Percentiles rank a stretch among this genome's conserved stretches.
phyloP scores from a whole-genome alignment of 2,797 vertebrate genomes.

The Pseudomugil gertrudae region DNA sequence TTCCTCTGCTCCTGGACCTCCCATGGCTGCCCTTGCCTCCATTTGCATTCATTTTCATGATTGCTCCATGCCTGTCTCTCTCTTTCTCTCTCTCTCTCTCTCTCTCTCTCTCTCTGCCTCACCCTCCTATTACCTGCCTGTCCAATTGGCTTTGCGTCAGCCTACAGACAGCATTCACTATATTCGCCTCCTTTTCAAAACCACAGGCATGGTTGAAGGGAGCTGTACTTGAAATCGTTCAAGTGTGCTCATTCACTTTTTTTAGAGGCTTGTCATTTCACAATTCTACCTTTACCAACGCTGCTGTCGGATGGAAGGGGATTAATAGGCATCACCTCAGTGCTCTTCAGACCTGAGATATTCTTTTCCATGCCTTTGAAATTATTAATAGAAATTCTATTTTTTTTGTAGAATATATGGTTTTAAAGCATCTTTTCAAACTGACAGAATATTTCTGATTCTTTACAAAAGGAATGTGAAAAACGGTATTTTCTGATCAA shows the following conservation, averaged over 20 bases:
- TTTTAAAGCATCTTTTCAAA: conserved; percentile 60
- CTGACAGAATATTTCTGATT: conserved; percentile 54
- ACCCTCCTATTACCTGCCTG: conserved; percentile 78
- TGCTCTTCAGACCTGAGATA: conserved; percentile 59
- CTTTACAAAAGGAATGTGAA: conserved; percentile 51
- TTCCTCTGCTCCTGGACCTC: conserved; percentile 62
- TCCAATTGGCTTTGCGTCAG: conserved; percentile 76
- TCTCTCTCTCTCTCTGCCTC: conserved; percentile 65
- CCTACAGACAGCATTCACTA: conserved; percentile 76
- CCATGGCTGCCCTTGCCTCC: conserved; percentile 76
- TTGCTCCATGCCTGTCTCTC: conserved; percentile 78
- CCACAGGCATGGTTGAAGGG: conserved; percentile 80
- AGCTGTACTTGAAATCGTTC: conserved; percentile 77
- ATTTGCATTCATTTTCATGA: conserved; percentile 88
- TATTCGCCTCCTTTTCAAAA: conserved; percentile 81
- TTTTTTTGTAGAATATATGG: conserved; percentile 73
- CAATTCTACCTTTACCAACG: conserved; percentile 77
- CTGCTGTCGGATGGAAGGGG: conserved; percentile 74
- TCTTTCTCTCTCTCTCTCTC: too few relatives aligned
- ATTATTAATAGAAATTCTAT: conserved; percentile 74
- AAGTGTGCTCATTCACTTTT: conserved; percentile 82
- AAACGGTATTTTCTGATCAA: conserved; percentile 26
- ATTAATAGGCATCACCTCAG: conserved; percentile 82
- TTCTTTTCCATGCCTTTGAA: conserved; percentile 67
- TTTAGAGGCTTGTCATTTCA: conserved; percentile 79